Evolutionary conservation across 2,113 vertebrate genomes (phyloP).

Genomic region (Plotosus lineatus): DNA sequence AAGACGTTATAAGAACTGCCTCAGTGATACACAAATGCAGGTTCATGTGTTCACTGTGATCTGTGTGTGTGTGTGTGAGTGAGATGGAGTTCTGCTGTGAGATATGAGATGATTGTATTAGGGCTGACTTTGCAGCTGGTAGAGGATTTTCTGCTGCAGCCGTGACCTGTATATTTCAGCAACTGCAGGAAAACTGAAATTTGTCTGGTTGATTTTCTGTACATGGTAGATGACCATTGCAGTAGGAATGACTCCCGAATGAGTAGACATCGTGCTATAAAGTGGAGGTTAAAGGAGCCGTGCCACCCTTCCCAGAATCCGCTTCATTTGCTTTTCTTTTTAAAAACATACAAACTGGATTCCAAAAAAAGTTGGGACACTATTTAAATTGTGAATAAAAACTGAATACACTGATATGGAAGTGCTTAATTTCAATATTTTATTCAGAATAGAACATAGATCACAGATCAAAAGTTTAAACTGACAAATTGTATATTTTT

Average conservation of each 20-base stretch:
- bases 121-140: slow-evolving; percentile 27
- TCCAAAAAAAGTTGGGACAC: too few species aligned
- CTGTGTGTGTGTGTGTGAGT: neutral
- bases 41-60: neutral
- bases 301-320: too few species aligned
- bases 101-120: neutral
- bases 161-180: slow-evolving; percentile 29
- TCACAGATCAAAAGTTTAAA: too few species aligned
- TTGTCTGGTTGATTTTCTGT: slow-evolving; percentile 47
- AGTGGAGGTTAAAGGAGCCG: neutral
- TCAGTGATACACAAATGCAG: neutral
- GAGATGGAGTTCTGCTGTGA: neutral
- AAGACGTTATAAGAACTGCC: slow-evolving; percentile 26
- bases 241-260: slow-evolving; percentile 13
- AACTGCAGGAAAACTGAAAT: slow-evolving; percentile 40
- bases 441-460: too few species aligned
- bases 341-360: too few species aligned
- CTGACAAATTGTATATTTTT: too few species aligned
- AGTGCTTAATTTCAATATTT: too few species aligned
- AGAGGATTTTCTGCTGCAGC: slow-evolving; percentile 12
- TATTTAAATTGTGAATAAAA: too few species aligned
- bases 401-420: too few species aligned
- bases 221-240: slow-evolving; percentile 40
- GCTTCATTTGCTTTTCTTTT: too few species aligned
- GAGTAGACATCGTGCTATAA: neutral